phyloP scores from a whole-genome alignment of 2,888 invertebrate species.

The Folsomia candida region DNA sequence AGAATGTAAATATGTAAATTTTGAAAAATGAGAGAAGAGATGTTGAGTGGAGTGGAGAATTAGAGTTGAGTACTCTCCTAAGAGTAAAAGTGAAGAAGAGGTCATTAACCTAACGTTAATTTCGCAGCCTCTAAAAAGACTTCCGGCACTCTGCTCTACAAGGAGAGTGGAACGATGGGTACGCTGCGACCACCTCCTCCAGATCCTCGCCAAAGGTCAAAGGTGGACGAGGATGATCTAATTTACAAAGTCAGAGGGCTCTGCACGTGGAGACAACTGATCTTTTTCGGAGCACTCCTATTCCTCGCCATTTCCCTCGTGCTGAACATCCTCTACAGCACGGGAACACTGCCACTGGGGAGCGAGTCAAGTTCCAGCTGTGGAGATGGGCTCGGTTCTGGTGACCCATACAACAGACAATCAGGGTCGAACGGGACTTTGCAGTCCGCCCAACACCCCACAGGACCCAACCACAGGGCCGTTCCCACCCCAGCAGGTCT shows the following conservation, averaged over 20 bases:
- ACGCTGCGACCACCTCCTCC: constrained; percentile 4
- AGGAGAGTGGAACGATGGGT: constrained; percentile 40
- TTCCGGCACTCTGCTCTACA: constrained; percentile 48
- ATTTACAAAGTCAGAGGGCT: constrained; percentile 50
- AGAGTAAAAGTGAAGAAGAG: too few species aligned
- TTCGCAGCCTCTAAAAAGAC: constrained; percentile 50
- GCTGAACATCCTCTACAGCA: constrained; percentile 46
- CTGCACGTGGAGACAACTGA: constrained; percentile 47
- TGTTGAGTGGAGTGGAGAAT: too few species aligned
- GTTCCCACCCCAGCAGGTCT: constrained; percentile 7
- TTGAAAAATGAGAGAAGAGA: too few species aligned
- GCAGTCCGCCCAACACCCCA: constrained; percentile 33
- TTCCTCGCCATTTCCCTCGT: constrained; percentile 41
- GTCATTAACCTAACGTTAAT: too few species aligned
- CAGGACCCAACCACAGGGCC: constrained; percentile 7
- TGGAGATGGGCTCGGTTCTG: constrained; percentile 13
- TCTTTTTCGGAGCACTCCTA: constrained; percentile 37
- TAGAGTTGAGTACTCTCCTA: too few species aligned
- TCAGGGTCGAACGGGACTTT: constrained; percentile 40
- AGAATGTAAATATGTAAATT: too few species aligned
- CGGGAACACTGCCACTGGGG: constrained; percentile 5
- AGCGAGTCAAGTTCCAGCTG: neutral
- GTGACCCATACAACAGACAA: constrained; percentile 37
- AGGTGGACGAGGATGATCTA: constrained; percentile 49
- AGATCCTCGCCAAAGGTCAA: constrained; percentile 41